Conservation (phyloP, 2,113 vertebrate genomes). For the Saccopteryx leptura region DNA sequence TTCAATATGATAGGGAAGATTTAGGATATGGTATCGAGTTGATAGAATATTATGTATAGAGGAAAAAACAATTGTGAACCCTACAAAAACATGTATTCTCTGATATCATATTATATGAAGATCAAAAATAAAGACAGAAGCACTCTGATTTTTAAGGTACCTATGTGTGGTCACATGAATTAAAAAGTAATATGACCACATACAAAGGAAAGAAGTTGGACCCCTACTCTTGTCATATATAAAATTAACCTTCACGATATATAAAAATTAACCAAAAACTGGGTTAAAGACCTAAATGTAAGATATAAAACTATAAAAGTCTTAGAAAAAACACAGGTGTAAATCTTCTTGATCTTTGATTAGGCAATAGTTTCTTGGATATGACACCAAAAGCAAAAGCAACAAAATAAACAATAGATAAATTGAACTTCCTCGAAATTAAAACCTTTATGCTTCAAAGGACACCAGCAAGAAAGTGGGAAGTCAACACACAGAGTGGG, state of each 20-base stretch:
- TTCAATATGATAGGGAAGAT: neutral
- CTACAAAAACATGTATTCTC: neutral
- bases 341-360: neutral
- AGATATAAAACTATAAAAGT: neutral
- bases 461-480: no score
- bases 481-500: neutral
- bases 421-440: no score
- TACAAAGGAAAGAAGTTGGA: neutral
- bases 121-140: neutral
- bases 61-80: conserved; percentile 26
- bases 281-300: neutral
- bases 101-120: neutral
- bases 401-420: no score
- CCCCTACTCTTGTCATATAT: neutral
- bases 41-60: neutral
- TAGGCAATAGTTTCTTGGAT: no score
- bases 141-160: neutral
- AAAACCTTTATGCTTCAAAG: no score
- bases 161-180: neutral
- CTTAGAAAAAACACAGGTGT: neutral
- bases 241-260: neutral
- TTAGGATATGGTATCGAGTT: neutral
- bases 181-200: neutral
- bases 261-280: neutral
- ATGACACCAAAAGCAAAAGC: no score